Base-by-base conservation (phyloP, 30 jellyfish, hydroid and myxozoan genomes). In the Mastigias papua region DNA sequence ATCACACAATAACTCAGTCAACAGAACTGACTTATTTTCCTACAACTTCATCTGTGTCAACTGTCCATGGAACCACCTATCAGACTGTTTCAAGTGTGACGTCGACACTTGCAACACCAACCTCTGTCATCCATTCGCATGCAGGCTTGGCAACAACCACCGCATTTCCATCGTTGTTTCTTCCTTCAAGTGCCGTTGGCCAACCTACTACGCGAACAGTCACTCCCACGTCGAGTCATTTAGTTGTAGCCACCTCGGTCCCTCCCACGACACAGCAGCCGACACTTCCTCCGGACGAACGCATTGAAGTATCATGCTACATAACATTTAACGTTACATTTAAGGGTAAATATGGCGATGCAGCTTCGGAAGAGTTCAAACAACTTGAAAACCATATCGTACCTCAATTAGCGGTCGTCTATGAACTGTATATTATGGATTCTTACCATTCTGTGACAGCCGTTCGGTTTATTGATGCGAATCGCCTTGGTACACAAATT, bases 251-350 rank as follows among this genome's bases (percentile, higher is more conserved):
- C 37, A 10, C 37, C 37, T 34, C 69, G 19, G 20, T 72, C 63
- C 49, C 80, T 17, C 21, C 69, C 21, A 26, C 88, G 3, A 73
- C 93, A 0, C 26, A 20, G 33, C 25, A 48, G 46, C 85, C 84
- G 0, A 82, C 91, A 8, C 74, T 82, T 15, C 67, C 66, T 5
- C 91, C 91, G 0, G 91, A 82, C 62, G 64, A n/a, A 21, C 50
- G 70, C 16, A 23, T 82, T 21, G 83, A 82, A 26, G 57, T 82
- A 8, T 25, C 37, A 16, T 82, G 91, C 62, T 23, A 13, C n/a
- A 69, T 82, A 21, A 67, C 54, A 49, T 68, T 82, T 60, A 82
- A 82, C 33, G 60, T 82, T 30, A 68, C 78, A 3, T 82, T 67
- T 63, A 20, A 48, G 30, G 91, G 68, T 62, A 65, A 69, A 60